phyloP scores from a whole-genome alignment of 2,113 vertebrate genomes.

The Nyctereutes procyonoides region DNA sequence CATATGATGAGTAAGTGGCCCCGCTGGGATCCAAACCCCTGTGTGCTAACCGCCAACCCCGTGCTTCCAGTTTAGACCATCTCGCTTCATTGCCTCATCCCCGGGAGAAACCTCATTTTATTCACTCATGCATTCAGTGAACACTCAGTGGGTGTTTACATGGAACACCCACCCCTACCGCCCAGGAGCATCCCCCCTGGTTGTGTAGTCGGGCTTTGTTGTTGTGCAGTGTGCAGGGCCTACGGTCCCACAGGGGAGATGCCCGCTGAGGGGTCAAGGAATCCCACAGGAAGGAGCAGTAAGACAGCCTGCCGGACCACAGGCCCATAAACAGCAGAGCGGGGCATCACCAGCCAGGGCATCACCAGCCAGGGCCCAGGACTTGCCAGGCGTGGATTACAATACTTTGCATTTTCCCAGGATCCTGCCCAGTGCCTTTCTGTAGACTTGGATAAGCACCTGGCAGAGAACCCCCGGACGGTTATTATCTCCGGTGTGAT shows the following conservation, averaged over 20 bases:
- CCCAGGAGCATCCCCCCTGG: neutral
- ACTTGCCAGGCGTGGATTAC: neutral
- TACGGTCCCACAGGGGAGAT: neutral
- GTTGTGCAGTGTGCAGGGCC: rapidly evolving
- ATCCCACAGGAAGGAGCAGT: neutral
- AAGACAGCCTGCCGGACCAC: neutral
- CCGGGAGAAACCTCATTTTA: neutral
- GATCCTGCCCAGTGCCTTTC: neutral
- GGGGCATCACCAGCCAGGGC: rapidly evolving
- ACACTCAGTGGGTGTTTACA: neutral
- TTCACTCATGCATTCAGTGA: neutral
- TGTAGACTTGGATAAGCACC: neutral
- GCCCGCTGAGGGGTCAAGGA: neutral
- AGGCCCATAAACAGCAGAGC: neutral
- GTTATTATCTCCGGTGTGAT: neutral
- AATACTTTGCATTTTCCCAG: neutral
- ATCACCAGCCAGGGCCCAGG: neutral
- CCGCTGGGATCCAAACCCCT: neutral
- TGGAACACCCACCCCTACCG: neutral
- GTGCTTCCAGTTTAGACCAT: neutral
- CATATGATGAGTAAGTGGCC: neutral
- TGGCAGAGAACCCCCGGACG: neutral
- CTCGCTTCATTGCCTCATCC: neutral
- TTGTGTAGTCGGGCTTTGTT: neutral
- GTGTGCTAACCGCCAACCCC: neutral